These are phyloP conservation scores for Brachyistius frenatus DNA, from an alignment of 2,113 vertebrate species.

Conservation along the genomic window DNA sequence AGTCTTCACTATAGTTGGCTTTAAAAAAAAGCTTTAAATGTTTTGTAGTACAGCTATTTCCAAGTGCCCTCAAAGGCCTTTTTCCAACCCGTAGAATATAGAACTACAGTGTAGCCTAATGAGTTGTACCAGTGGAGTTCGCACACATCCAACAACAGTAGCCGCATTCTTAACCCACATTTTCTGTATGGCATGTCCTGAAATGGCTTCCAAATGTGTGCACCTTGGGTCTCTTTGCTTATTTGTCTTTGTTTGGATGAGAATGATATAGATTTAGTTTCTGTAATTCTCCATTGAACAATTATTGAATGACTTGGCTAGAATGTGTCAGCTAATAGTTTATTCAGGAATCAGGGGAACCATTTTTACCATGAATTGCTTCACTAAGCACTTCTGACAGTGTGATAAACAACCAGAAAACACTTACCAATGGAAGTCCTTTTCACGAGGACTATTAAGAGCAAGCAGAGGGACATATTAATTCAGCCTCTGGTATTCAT, in stretches of 20 bases:
- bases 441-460: neutral
- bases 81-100: neutral
- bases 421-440: conserved; percentile 16
- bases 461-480: neutral
- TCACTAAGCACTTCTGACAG: conserved; percentile 27
- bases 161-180: neutral
- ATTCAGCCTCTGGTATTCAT: conserved; percentile 4
- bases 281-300: conserved; percentile 6
- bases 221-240: neutral
- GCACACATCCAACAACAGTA: too few relatives aligned
- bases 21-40: neutral
- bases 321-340: conserved; percentile 30
- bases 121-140: conserved; percentile 8
- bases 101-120: conserved; percentile 30
- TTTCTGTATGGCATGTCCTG: neutral
- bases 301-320: conserved; percentile 10
- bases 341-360: conserved; percentile 2
- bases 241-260: neutral
- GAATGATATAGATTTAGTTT: conserved; percentile 1
- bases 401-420: conserved; percentile 41
- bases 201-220: neutral
- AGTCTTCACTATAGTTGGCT: neutral
- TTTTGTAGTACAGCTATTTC: neutral
- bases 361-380: conserved; percentile 18
- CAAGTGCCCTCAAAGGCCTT: conserved; percentile 12